Evolutionary conservation across 1,140 invertebrate species (phyloP), one percentile per base, ranked within the genome.

Genomic region (Aphelenchoides avenae): DNA sequence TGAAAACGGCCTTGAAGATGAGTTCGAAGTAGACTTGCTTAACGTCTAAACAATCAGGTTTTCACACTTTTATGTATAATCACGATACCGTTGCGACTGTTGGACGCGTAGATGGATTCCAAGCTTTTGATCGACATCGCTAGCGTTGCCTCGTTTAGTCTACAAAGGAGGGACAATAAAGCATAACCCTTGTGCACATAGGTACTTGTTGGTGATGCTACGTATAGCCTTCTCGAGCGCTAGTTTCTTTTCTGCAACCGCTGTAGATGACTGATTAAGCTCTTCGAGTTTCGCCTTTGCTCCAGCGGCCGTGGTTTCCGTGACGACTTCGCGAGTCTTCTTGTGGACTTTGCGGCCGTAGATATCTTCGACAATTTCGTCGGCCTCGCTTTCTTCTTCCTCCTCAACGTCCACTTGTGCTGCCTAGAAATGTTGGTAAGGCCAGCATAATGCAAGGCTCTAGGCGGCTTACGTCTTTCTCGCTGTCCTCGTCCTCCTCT

Each of bases 91-190:
- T 67, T 67, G n/a, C 59, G 57, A 3, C 48, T 53, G 39, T 55
- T 59, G 9, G 36, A 30, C 13, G n/a, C 15, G 33, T 43, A 69
- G 18, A 69, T 31, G n/a, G 68, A 56, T 4, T 34, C 51, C 27
- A 68, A 44, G 15, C n/a, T 34, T 31, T 65, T 65, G 13, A 66
- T 39, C 2, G 54, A 31, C 20, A 49, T 57, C 27, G 65, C 52
- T 2, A 68, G 34, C 11, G 68, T 65, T 7, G 48, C 31, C 24
- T 68, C 66, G 20, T 65, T 66, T 3, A 68, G 29, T 13, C 62
- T 49, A 43, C 50, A 58, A 49, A 57, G 13, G 11, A 11, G 39
- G 15, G 39, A 39, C 15, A 44, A 11, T 44, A n/a, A n/a, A n/a
- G n/a, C 15, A 11, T 11, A 44, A 44, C 39, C 42, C 13, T n/a